Percentiles rank a stretch among this genome's conserved stretches.
phyloP scores from a whole-genome alignment of 2,113 vertebrate species.

The Labrus mixtus region DNA sequence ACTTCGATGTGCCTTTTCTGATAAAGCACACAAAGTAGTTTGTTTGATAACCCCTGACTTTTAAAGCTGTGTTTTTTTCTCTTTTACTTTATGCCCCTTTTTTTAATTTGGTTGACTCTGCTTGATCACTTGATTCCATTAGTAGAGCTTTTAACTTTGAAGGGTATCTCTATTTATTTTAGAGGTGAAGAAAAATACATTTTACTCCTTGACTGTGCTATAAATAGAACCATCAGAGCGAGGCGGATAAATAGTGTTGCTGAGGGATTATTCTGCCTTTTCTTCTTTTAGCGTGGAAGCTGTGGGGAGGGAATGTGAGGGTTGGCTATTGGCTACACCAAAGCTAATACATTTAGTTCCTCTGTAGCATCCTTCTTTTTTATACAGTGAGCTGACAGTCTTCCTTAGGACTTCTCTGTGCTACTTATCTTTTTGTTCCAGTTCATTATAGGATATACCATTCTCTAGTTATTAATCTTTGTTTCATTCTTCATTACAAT shows the following conservation, averaged over 20 bases:
- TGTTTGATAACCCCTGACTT: conserved; percentile 29
- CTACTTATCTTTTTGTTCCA: not conserved
- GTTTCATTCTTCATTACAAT: conserved; percentile 7
- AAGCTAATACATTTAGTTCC: conserved; percentile 41
- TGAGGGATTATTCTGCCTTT: conserved; percentile 57
- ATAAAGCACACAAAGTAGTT: conserved; percentile 14
- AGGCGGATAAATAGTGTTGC: conserved; percentile 43
- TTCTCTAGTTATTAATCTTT: conserved; percentile 16
- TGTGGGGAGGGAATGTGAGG: conserved; percentile 22
- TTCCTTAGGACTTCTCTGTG: conserved; percentile 12
- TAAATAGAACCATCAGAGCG: conserved; percentile 58
- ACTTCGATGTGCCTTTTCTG: conserved; percentile 6
- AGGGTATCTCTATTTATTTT: conserved; percentile 38
- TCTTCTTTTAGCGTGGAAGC: conserved; percentile 31
- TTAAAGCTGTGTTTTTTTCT: not conserved
- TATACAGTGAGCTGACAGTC: conserved; percentile 8
- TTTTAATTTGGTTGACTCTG: conserved; percentile 2
- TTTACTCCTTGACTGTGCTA: conserved; percentile 40
- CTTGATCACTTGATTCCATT: conserved; percentile 46
- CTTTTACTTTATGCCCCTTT: not conserved
- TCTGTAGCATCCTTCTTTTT: conserved; percentile 12
- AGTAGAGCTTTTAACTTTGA: conserved; percentile 38
- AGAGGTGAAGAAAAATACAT: conserved; percentile 26
- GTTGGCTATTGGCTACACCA: conserved; percentile 16
- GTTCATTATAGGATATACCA: conserved; percentile 1